These are phyloP conservation scores for Spisula solida DNA, from an alignment of 2,888 invertebrate genomes.

Conservation along the genomic window DNA sequence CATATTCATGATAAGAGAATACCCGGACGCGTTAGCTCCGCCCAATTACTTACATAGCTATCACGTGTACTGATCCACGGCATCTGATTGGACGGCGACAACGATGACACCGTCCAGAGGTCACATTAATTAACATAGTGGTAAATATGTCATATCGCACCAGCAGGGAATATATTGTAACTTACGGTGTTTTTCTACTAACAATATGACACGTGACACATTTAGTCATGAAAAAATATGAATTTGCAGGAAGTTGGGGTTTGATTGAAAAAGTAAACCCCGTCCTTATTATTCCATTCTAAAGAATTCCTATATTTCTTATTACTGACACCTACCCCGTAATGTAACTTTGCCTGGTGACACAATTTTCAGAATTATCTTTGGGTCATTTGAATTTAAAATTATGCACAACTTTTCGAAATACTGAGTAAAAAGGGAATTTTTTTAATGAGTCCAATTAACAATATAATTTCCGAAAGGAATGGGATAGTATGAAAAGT, in stretches of 20 bases:
- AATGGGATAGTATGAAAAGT: too few relatives aligned
- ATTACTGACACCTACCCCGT: too few relatives aligned
- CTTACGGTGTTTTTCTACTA: slow-evolving; percentile 28
- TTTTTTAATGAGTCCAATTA: too few relatives aligned
- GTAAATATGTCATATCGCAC: slow-evolving; percentile 51
- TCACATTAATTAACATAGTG: slow-evolving; percentile 21
- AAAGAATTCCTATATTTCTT: too few relatives aligned
- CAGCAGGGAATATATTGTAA: neutral
- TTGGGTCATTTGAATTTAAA: too few relatives aligned
- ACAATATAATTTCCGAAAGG: too few relatives aligned
- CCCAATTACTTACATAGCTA: slow-evolving; percentile 32
- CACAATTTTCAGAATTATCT: too few relatives aligned
- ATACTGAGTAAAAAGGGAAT: too few relatives aligned
- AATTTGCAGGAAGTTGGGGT: neutral
- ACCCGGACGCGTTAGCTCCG: slow-evolving; percentile 7
- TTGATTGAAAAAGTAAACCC: neutral
- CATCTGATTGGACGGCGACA: slow-evolving; percentile 13
- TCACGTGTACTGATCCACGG: neutral
- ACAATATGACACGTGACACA: slow-evolving; percentile 33
- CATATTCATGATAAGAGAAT: slow-evolving; percentile 60
- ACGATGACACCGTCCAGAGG: slow-evolving; percentile 35
- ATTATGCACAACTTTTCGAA: too few relatives aligned
- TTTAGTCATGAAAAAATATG: neutral
- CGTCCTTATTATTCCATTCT: too few relatives aligned
- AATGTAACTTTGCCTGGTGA: too few relatives aligned